phyloP scores from a whole-genome alignment of 1,140 invertebrate genomes.

The Asbolus verrucosus region DNA sequence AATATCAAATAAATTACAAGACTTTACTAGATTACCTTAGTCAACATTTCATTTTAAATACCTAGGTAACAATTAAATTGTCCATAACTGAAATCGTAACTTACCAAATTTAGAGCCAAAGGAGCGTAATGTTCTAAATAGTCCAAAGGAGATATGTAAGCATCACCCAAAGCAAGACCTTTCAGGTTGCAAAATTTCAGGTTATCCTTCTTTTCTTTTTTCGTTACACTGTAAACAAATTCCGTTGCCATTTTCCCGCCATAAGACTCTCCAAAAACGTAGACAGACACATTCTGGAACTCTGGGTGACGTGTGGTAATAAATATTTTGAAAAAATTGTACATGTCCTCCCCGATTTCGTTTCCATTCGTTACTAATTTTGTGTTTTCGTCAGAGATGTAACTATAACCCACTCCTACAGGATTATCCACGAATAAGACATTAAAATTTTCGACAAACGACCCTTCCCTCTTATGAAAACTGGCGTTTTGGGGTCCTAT shows the following conservation, averaged over 20 bases:
- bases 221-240: slow-evolving; percentile 66
- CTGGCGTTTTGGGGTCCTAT: slow-evolving; percentile 70
- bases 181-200: slow-evolving; percentile 70
- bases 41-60: slow-evolving; percentile 22
- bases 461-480: slow-evolving; percentile 67
- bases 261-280: slow-evolving; percentile 77
- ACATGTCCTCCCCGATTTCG: slow-evolving; percentile 73
- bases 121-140: slow-evolving; percentile 76
- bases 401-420: slow-evolving; percentile 78
- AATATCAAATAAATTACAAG: slow-evolving; percentile 42
- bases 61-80: too few species aligned
- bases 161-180: slow-evolving; percentile 79
- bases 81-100: slow-evolving; percentile 48
- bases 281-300: slow-evolving; percentile 71
- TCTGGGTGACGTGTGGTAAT: slow-evolving; percentile 66
- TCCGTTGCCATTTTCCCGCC: slow-evolving; percentile 77
- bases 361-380: slow-evolving; percentile 68
- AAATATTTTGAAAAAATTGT: slow-evolving; percentile 69
- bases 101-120: slow-evolving; percentile 73
- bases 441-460: slow-evolving; percentile 74
- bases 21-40: slow-evolving; percentile 28
- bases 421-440: slow-evolving; percentile 78
- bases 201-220: slow-evolving; percentile 12
- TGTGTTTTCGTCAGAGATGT: slow-evolving; percentile 66
- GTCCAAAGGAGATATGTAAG: slow-evolving; percentile 81